Evolutionary conservation across 2,797 vertebrate genomes (phyloP), one percentile per base, ranked within the genome.

Genomic region (Pangasius mekongensis): DNA sequence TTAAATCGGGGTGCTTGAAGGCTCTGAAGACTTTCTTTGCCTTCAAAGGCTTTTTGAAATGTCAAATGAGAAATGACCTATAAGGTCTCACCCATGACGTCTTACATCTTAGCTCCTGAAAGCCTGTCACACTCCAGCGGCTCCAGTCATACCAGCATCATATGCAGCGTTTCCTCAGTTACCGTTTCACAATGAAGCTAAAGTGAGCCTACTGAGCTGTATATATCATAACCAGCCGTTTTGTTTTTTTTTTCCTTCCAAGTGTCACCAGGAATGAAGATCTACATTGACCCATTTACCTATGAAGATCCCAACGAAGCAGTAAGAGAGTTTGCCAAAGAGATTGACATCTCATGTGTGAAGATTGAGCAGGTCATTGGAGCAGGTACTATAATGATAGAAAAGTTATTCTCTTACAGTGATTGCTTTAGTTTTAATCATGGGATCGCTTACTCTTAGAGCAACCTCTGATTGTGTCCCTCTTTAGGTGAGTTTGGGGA

Each of bases 181-280:
- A 76, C 36, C 24, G 39, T 62, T 85, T 22, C 9, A 76, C 24
- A 58, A 14, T 39, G 30, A 58, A 71, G 22, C 64, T 86, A 8
- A 83, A 64, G 54, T 84, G 88, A 83, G 89, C 24, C 86, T 88
- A 84, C 81, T 33, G 27, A 83, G 58, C 49, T 36, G 92, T 77
- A 91, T 92, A 94, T 92, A 95, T 95, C 94, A 94, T 92, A 94
- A 94, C 80, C 47, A 33, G 80, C 91, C 74, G 89, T 87, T 87
- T n/a, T 92, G 36, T 2, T 36, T 36, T 36, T 36, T 95, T 87
- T 86, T 92, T 95, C 93, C 95, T 93, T 94, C 82, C 86, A 97
- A 99, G 99, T 99, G 97, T 98, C 99, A 93, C 99, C 99, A 93
- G 99, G 99, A 95, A 99, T 99, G 99, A 99, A 99, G 96, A 99